Percentiles rank a stretch among this genome's conserved stretches.
phyloP scores from a whole-genome alignment of 2,113 vertebrate genomes.

The Macroglossus sobrinus region DNA sequence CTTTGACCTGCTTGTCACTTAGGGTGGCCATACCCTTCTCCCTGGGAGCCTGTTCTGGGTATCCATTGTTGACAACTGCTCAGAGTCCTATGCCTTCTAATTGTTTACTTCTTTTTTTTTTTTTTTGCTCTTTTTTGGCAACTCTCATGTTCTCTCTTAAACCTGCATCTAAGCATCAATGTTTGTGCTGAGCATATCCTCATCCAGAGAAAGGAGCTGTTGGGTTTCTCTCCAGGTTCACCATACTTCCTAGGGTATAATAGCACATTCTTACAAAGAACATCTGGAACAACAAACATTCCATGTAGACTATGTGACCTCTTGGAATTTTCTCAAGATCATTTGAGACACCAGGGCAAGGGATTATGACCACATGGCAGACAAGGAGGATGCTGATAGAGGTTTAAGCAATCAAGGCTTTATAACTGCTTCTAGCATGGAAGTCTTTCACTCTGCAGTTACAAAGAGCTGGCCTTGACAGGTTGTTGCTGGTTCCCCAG shows the following conservation, averaged over 20 bases:
- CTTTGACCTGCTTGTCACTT: not conserved
- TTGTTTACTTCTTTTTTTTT: not conserved
- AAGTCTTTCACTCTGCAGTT: not conserved
- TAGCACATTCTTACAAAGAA: not conserved
- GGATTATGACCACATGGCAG: not conserved
- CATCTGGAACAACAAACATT: not conserved
- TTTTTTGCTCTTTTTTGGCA: not conserved
- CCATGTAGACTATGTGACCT: not conserved
- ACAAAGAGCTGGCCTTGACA: not conserved
- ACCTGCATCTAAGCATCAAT: not conserved
- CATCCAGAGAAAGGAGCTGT: not conserved
- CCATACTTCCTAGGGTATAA: not conserved
- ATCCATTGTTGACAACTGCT: not conserved
- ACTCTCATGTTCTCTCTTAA: not conserved
- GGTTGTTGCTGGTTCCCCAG: not conserved
- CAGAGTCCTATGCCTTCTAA: not conserved
- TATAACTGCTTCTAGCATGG: fast-evolving
- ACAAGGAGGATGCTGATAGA: not conserved
- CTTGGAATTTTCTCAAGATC: not conserved
- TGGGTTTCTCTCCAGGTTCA: too few relatives aligned
- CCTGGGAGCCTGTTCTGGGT: not conserved
- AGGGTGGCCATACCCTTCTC: not conserved
- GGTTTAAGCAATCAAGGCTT: not conserved
- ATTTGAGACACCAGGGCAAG: not conserved
- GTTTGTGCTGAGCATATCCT: not conserved